Evolutionary conservation across 2,113 vertebrate genomes (phyloP).

Genomic region (Rhombomys opimus): DNA sequence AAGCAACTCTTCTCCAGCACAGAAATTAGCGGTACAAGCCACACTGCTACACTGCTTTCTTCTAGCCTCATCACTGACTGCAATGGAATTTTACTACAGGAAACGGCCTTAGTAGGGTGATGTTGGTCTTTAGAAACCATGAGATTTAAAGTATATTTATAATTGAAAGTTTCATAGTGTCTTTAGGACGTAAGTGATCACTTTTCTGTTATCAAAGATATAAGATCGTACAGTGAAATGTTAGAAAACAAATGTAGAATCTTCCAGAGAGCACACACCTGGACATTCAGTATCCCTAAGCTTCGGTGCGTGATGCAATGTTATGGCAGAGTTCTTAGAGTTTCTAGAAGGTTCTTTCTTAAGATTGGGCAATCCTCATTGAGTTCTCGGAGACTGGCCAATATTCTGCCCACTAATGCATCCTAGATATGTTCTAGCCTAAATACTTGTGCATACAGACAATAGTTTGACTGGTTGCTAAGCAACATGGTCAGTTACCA

Average conservation of each 20-base stretch:
- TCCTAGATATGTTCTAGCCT: constrained; percentile 93
- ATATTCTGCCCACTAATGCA: constrained; percentile 89
- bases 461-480: constrained; percentile 92
- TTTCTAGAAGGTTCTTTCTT: constrained; percentile 92
- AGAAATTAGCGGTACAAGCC: neutral
- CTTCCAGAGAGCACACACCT: constrained; percentile 76
- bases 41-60: neutral
- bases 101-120: neutral
- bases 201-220: neutral
- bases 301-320: constrained; percentile 91
- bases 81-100: neutral
- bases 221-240: neutral
- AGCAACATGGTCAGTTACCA: constrained; percentile 58
- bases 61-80: neutral
- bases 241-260: neutral
- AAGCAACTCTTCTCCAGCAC: neutral
- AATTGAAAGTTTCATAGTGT: neutral
- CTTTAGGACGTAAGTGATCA: neutral
- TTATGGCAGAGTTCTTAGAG: constrained; percentile 92
- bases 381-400: constrained; percentile 92
- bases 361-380: constrained; percentile 93
- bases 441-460: constrained; percentile 93
- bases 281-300: constrained; percentile 93
- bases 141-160: neutral
- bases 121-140: neutral